Percentiles rank a stretch among this genome's conserved stretches.
Conservation (phyloP, 1,140 invertebrate species). For the Cryptotermes secundus region DNA sequence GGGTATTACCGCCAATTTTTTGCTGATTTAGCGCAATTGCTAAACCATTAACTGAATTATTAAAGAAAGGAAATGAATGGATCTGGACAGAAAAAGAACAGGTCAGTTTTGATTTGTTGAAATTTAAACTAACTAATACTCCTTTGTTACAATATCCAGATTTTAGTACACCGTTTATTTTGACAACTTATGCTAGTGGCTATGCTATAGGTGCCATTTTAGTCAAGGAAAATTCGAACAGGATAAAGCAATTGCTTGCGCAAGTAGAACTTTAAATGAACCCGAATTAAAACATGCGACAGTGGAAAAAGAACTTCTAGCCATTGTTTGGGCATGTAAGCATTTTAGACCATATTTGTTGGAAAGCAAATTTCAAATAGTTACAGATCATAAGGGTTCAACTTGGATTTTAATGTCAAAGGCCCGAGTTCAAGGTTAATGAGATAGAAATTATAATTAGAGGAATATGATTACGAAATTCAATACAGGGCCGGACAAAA, state of each 20-base stretch:
- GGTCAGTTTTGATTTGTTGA: conserved; percentile 27
- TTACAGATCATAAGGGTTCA: conserved; percentile 39
- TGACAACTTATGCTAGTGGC: conserved; percentile 33
- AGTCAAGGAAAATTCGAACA: conserved; percentile 28
- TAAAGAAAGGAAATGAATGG: conserved; percentile 22
- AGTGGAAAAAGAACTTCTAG: conserved; percentile 44
- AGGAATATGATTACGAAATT: conserved; percentile 38
- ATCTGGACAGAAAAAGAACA: conserved; percentile 23
- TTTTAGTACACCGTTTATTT: conserved; percentile 30
- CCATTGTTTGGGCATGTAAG: conserved; percentile 36
- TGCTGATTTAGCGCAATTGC: conserved; percentile 18
- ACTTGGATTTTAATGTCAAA: conserved; percentile 37
- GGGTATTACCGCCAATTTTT: conserved; percentile 37
- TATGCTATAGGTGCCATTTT: conserved; percentile 29
- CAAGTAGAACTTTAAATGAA: conserved; percentile 29
- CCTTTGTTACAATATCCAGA: conserved; percentile 31
- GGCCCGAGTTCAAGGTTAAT: conserved; percentile 35
- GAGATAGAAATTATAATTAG: conserved; percentile 34
- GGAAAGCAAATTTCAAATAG: conserved; percentile 42
- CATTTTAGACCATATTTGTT: conserved; percentile 43
- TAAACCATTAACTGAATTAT: conserved; percentile 15
- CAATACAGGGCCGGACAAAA: conserved; percentile 46
- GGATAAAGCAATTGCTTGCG: conserved; percentile 30
- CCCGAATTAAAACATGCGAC: conserved; percentile 41
- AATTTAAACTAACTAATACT: conserved; percentile 24